Base-by-base conservation (phyloP, 30 jellyfish, hydroid and myxozoan genomes). In the Catostylus mosaicus region DNA sequence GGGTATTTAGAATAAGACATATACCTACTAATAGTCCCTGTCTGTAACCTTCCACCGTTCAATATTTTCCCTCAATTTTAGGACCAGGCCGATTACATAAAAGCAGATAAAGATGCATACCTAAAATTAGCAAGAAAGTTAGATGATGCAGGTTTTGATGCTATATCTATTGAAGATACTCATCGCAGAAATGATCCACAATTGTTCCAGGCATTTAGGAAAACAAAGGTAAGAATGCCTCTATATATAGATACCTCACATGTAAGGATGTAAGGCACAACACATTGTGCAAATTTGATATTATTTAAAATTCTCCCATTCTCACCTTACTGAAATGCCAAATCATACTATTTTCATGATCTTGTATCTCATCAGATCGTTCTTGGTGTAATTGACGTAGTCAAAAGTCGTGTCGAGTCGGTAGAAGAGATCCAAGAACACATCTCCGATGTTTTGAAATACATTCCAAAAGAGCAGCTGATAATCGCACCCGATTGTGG, bases 401-500 rank as follows among this genome's bases (percentile, higher is more conserved):
- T 83, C 33, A 81, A 76, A 38, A 89, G 97, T 76, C 90, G 90
- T 2, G 85, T 90, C 23, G 97, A 90, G 50, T 47, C 96, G 34
- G 96, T 82, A 0, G 96, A 90, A 18, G 96, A 90, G 75, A 83
- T 90, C 48, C 69, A 77, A 11, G 84, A 70, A 5, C 97, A 90
- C 68, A 90, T 90, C 32, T 47, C 48, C 24, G 94, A 89, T 8
- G 97, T 89, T 20, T 35, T 82, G 74, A 40, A 89, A 64, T 67
- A 62, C 59, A 74, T 89, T 23, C 97, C 97, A 23, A 45, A 26
- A 20, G 94, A 89, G 16, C 76, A 93, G 45, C 67, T 89, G 70
- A 90, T 81, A 1, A 37, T 89, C 0, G 97, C 95, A 20, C 94
- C 94, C 20, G 97, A 89, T 66, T 89, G 97, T 73, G 97, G 97